Conservation (phyloP, 2,113 vertebrate species). For the Callithrix jacchus region DNA sequence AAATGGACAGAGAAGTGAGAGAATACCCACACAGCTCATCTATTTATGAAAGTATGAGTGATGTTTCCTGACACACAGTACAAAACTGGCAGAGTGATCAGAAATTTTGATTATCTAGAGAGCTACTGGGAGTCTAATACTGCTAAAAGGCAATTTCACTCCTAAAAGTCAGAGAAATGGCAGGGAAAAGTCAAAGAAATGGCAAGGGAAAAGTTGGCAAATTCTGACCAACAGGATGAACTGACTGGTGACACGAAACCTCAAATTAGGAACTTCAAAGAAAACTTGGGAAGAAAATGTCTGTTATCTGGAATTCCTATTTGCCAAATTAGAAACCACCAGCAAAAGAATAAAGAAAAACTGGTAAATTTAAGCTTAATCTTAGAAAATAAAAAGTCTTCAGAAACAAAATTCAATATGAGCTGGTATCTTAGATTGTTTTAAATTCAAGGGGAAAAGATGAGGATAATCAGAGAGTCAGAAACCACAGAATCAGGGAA, state of each 20-base stretch:
- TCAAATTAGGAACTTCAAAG: neutral
- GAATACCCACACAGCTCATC: neutral
- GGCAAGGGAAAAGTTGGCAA: neutral
- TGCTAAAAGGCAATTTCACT: neutral
- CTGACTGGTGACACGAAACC: neutral
- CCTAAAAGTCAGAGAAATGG: neutral
- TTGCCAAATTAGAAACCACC: neutral
- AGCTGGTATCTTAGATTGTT: neutral
- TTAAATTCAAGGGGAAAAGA: neutral
- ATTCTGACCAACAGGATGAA: neutral
- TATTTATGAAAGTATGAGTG: neutral
- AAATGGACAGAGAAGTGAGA: neutral
- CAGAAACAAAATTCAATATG: neutral
- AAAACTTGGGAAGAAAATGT: neutral
- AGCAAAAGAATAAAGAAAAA: neutral
- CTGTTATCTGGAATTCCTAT: neutral
- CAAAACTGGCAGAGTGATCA: neutral
- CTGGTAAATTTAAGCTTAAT: neutral
- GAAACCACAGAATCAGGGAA: neutral
- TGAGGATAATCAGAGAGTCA: neutral
- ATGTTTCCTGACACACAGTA: neutral
- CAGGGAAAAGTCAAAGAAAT: neutral
- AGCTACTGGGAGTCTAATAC: neutral
- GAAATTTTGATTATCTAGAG: neutral
- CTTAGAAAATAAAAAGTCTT: neutral